Percentiles rank a stretch among this genome's conserved stretches.
Evolutionary conservation across 2,888 invertebrate genomes (phyloP).

Genomic region (Euplexia lucipara): DNA sequence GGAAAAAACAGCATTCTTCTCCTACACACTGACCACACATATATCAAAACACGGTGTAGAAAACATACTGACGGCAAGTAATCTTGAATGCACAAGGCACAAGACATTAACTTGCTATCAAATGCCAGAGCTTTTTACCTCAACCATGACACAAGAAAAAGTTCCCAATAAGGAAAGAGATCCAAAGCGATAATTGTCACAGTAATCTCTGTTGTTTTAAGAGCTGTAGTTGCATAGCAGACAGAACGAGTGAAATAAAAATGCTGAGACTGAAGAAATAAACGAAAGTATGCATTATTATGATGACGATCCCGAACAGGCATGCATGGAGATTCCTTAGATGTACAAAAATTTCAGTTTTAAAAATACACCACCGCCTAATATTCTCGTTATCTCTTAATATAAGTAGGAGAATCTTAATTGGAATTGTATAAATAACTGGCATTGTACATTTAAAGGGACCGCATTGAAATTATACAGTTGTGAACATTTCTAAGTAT

Average conservation of each 20-base stretch:
- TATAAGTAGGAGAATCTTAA: constrained; percentile 54
- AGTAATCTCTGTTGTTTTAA: constrained; percentile 70
- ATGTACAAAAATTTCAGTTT: constrained; percentile 46
- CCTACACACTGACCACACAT: neutral
- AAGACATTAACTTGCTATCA: constrained; percentile 25
- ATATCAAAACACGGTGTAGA: constrained; percentile 4
- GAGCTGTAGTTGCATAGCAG: constrained; percentile 75
- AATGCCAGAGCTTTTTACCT: constrained; percentile 38
- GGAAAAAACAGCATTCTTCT: neutral
- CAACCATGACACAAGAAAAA: constrained; percentile 27
- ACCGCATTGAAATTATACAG: constrained; percentile 25
- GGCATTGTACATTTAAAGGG: constrained; percentile 25
- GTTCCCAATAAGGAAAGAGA: constrained; percentile 36
- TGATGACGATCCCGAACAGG: constrained; percentile 84
- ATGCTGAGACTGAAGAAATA: constrained; percentile 86
- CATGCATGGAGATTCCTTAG: constrained; percentile 69
- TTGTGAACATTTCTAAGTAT: constrained; percentile 9
- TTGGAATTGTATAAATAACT: constrained; percentile 56
- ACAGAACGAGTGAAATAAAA: constrained; percentile 86
- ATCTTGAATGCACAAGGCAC: constrained; percentile 30
- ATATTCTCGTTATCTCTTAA: constrained; percentile 60
- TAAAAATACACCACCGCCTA: constrained; percentile 39
- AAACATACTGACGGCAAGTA: neutral
- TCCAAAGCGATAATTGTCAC: constrained; percentile 41
- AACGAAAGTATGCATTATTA: constrained; percentile 90